phyloP scores from a whole-genome alignment of 2,113 vertebrate species.

The Stictonetta naevosa region DNA sequence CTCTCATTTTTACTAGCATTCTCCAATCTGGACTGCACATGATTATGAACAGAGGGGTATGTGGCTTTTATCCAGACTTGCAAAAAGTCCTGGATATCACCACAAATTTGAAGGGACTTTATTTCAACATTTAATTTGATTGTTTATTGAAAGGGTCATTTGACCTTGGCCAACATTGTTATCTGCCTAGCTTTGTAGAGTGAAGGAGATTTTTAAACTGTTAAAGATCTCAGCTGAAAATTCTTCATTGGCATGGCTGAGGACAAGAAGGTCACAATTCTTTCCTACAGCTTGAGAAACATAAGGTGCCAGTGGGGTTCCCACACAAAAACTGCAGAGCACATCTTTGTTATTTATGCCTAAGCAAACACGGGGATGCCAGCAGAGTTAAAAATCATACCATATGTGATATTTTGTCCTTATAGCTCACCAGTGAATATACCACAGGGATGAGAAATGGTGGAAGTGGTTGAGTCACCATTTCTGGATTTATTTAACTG shows the following conservation, averaged over 20 bases:
- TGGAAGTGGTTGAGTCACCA: background rate
- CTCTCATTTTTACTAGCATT: background rate
- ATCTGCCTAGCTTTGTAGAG: background rate
- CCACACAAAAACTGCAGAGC: background rate
- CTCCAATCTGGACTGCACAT: background rate
- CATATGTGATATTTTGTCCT: background rate
- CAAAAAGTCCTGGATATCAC: background rate
- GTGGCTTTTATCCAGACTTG: background rate
- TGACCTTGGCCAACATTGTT: background rate
- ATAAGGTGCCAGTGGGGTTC: background rate
- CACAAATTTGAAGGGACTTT: background rate
- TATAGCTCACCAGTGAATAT: background rate
- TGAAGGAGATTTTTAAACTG: background rate
- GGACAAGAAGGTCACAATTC: background rate
- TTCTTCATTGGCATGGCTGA: background rate
- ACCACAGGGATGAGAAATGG: background rate
- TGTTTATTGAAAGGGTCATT: background rate
- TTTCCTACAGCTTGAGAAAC: constrained; percentile 16
- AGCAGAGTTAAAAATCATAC: background rate
- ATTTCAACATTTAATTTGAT: background rate
- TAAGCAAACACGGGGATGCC: background rate
- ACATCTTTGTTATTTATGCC: constrained; percentile 8
- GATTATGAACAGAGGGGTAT: accelerated
- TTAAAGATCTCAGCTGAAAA: background rate
- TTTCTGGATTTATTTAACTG: no score